Base-by-base conservation (phyloP, 2,888 invertebrate genomes). In the Loripinus fragilis region DNA sequence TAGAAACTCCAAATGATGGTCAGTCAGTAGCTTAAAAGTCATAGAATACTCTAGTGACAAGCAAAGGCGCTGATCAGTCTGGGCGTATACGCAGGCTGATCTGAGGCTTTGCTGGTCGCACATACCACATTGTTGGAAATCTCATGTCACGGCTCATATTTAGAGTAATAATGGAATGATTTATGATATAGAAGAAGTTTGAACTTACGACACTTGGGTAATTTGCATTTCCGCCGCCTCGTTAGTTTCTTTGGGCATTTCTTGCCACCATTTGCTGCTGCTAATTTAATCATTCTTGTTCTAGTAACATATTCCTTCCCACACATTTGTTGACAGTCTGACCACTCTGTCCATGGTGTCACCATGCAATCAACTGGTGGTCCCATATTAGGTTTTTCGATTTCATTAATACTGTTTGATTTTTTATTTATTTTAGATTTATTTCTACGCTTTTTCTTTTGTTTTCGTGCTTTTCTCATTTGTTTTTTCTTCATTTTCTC, bases 261-360 rank as follows among this genome's bases (percentile, higher is more conserved):
- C 38, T 85, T 82, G 48, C 93, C 93, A 20, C 91, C 91, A 83
- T 92, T 90, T 70, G 85, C 76, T 7, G 90, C 82, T 70, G 86
- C 81, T n/a, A 82, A 81, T 69, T 90, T 90, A 23, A 93, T 86
- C 89, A 90, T 90, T 28, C 93, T 79, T 0, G 83, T 84, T 79
- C 88, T 87, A 45, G 73, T 81, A 20, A 83, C 81, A 42, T 85
- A 71, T 8, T 88, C 88, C 38, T 79, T 79, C 15, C 91, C 91
- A 81, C 93, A 93, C 0, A 91, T 90, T 41, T 86, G 89, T 0
- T 92, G 90, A 77, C 93, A 93, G 20, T 87, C 76, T 1, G 90
- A 86, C 92, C 92, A 93, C 5, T 86, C 81, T 0, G 90, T 82
- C 92, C 92, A 93, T 8, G 88, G 82, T 7, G 91, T 90, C 0